phyloP scores from a whole-genome alignment of 23 tunicate genomes.

The Oikopleura vanhoeffeni region DNA sequence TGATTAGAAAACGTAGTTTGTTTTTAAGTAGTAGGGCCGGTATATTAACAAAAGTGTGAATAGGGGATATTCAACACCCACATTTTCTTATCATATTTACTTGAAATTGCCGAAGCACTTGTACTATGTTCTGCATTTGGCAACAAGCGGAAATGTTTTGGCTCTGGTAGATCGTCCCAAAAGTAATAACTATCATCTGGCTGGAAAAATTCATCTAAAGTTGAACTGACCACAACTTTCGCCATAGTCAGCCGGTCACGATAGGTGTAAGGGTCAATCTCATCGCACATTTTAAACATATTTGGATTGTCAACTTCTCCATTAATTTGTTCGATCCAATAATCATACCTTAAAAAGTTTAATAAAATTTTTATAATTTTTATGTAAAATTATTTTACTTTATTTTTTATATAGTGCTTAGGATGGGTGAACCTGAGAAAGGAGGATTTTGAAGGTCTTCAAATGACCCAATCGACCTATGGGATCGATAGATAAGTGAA shows the following conservation, averaged over 20 bases:
- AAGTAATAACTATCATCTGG: conserved; percentile 3
- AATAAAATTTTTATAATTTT: no score
- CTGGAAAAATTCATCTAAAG: not conserved
- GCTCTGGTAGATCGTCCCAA: conserved; percentile 11
- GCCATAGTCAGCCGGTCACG: not conserved
- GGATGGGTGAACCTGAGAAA: no score
- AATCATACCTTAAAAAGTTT: not conserved
- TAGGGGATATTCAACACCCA: no score
- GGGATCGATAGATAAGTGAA: no score
- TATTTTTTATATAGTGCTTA: no score
- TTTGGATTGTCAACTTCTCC: not conserved
- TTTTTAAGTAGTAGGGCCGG: no score
- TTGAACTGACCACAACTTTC: not conserved
- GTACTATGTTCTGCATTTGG: conserved; percentile 11
- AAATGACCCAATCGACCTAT: no score
- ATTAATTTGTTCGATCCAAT: conserved; percentile 1
- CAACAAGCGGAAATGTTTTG: not conserved
- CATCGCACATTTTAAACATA: not conserved
- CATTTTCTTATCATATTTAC: not conserved
- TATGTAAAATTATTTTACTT: no score
- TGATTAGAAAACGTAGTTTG: no score
- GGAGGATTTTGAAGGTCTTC: no score
- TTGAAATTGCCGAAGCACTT: not conserved
- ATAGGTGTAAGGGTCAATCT: conserved; percentile 7
- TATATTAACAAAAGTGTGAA: no score